Evolutionary conservation across 1,140 invertebrate genomes (phyloP).

Genomic region (Drosophila sp.): DNA sequence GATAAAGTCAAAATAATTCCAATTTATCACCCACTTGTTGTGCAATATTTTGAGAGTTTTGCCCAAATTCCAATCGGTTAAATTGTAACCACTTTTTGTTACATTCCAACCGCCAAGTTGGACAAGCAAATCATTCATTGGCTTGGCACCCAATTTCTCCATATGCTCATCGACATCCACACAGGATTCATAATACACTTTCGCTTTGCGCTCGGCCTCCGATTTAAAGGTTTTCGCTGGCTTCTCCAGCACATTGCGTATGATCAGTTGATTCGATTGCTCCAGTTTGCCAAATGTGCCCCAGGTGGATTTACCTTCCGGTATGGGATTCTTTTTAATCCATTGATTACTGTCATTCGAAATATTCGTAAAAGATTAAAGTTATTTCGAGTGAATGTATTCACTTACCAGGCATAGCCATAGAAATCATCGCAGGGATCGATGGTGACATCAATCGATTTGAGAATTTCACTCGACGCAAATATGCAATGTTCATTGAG

Average conservation of each 20-base stretch:
- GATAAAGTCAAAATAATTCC: neutral
- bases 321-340: conserved; percentile 95
- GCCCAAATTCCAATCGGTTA: conserved; percentile 90
- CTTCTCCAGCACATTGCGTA: conserved; percentile 93
- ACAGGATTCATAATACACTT: conserved; percentile 95
- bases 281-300: conserved; percentile 97
- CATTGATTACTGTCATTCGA: conserved; percentile 88
- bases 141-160: conserved; percentile 91
- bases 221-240: conserved; percentile 86
- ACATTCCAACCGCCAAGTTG: conserved; percentile 92
- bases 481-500: conserved; percentile 93
- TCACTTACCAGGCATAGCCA: conserved; percentile 90
- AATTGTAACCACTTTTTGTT: conserved; percentile 84
- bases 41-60: conserved; percentile 90
- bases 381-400: neutral
- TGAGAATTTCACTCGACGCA: conserved; percentile 92
- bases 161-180: conserved; percentile 96
- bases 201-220: conserved; percentile 94
- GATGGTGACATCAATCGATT: conserved; percentile 90
- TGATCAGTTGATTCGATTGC: conserved; percentile 95
- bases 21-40: conserved; percentile 84
- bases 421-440: conserved; percentile 98
- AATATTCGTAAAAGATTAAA: neutral
- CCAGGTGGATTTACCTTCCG: conserved; percentile 96
- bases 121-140: conserved; percentile 90